Evolutionary conservation across 2,113 vertebrate genomes (phyloP), one percentile per base, ranked within the genome.

Genomic region (Apaloderma vittatum): DNA sequence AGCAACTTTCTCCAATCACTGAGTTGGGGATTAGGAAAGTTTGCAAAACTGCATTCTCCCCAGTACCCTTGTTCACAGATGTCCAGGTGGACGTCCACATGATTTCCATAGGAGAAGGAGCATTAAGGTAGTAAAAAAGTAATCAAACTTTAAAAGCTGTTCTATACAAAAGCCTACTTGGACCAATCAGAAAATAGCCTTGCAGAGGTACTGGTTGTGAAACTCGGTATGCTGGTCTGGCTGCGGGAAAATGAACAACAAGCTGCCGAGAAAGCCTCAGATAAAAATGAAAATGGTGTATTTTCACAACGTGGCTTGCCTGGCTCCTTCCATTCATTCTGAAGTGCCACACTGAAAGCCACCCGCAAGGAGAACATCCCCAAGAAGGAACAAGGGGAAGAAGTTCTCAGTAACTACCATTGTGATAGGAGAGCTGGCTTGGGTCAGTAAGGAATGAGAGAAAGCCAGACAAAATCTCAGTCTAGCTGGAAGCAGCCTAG

Each of bases 11-110:
- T 90, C 89, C 92, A 81, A 86, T 86, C 85, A 63, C 59, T 58
- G 91, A 74, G 72, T 18, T 75, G 90, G 84, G 80, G 94, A 84
- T 86, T 23, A 59, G n/a, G 75, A 95, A 93, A 92, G 93, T 80
- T 86, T 95, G 94, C 78, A 86, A 93, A 97, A 29, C 36, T 82
- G 80, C 75, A 58, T 82, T 70, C 37, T 91, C 59, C 43, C 71
- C 85, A 86, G 57, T 26, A 75, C 81, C 48, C 46, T 55, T 21
- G 57, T 34, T 84, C 65, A 29, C 91, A 88, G 92, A 89, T 34
- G 58, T 66, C 76, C 70, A 96, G 94, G 95, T 95, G 81, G 62
- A n/a, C 54, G 62, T 93, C 65, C 30, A 73, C 23, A 62, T 15
- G 57, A 92, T 80, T 94, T 93, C 70, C 84, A 65, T 2, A 21